Base-by-base conservation (phyloP, 2,113 vertebrate species). In the Irena cyanogastra region DNA sequence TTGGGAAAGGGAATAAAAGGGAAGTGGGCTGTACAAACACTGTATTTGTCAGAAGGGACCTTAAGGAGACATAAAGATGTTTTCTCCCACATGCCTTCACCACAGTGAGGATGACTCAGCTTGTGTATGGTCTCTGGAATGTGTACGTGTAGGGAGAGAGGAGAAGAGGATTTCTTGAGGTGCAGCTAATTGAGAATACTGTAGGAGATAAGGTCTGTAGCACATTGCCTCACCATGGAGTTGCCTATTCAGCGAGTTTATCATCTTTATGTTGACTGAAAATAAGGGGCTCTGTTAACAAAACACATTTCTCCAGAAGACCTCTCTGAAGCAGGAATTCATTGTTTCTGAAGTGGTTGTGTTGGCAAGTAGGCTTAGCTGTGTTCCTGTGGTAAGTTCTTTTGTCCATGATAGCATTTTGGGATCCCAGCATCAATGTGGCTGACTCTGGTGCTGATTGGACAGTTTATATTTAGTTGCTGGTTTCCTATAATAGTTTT, bases 401-500 rank as follows among this genome's bases (percentile, higher is more conserved):
- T 94, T 95, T 94, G 92, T 94, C 85, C 68, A 30, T 77, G 82
- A 83, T 81, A 94, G 84, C 63, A 26, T 95, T 94, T 91, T 72
- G 87, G 84, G 85, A 88, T 87, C 75, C 50, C 54, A 95, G 59
- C 94, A 94, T 94, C 66, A 4, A 7, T 71, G 87, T 90, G 89
- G 78, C 70, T 89, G 61, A 28, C 76, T 87, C 80, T 64, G 68
- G 30, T 69, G 84, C 76, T 9, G 7, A 78, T 81, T 93, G 88
- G 86, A 56, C 57, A 72, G 80, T 92, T 93, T 96, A 84, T 96
- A 94, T 96, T 96, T 96, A 96, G 94, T 91, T 90, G 26, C 86
- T 94, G 86, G 76, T 82, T 94, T 96, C 88, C 65, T 82, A 33
- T 94, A 96, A 94, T 97, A 95, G 93, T 86, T 96, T 96, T 97